Evolutionary conservation across 2,113 vertebrate species (phyloP).

Genomic region (Rutilus rutilus): DNA sequence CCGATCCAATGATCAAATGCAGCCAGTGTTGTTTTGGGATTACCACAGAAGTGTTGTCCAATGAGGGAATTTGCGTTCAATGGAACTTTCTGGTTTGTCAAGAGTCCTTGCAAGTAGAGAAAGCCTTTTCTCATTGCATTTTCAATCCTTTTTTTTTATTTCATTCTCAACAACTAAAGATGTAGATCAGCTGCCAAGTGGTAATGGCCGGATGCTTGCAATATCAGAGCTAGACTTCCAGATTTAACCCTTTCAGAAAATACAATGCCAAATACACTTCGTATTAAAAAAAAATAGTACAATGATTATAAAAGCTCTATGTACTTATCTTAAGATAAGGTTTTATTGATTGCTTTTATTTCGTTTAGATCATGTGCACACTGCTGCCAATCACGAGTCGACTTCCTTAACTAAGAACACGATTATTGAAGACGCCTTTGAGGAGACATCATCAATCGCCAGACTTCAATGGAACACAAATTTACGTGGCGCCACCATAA

Average conservation of each 20-base stretch:
- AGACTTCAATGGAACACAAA: conserved; percentile 38
- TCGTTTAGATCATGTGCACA: background rate
- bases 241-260: background rate
- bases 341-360: background rate
- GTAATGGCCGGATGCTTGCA: background rate
- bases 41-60: background rate
- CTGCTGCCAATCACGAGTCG: background rate
- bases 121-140: background rate
- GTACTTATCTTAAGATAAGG: background rate
- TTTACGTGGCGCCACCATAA: conserved; percentile 16
- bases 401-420: background rate
- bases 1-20: conserved; percentile 29
- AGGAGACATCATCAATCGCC: conserved; percentile 33
- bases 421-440: conserved; percentile 1
- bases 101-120: background rate
- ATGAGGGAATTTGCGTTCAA: conserved; percentile 13
- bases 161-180: background rate
- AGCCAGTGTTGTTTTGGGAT: conserved; percentile 3
- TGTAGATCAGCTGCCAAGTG: background rate
- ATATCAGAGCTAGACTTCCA: background rate
- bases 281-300: background rate
- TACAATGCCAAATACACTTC: background rate
- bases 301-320: background rate
- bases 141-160: background rate
- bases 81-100: background rate